Evolutionary conservation across 2,113 vertebrate genomes (phyloP), one percentile per base, ranked within the genome.

Genomic region (Bubalus kerabau): DNA sequence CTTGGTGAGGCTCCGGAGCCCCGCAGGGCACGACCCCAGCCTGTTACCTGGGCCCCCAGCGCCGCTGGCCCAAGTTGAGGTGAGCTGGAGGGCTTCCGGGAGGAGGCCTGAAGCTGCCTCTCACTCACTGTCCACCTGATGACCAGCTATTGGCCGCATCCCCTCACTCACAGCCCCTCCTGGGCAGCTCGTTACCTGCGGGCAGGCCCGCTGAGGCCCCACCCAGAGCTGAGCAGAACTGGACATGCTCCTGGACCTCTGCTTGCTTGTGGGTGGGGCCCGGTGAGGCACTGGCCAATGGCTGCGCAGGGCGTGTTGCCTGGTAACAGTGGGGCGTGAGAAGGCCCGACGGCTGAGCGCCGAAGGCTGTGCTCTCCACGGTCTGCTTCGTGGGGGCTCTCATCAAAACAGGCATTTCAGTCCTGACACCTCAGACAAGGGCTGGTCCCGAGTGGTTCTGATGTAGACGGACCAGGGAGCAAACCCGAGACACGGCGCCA

Each of bases 191-290:
- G 36, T 24, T 6, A 7, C 11, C 2, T 13, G 36, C 5, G 1
- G 17, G 64, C 64, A 71, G 9, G 9, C 17, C 64, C 17, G 17
- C 17, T 11, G 64, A 17, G 4, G 64, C 64, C n/a, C n/a, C 64
- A 71, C 64, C n/a, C 64, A 6, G 9, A 12, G n/a, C 9, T 6
- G 64, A 5, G 32, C 17, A 11, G n/a, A 8, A 1, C 16, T 21
- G 64, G 15, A 6, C 8, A 4, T 0, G 17, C n/a, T 71, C 9
- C n/a, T 5, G 64, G 64, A 36, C 17, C 21, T 0, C 17, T 0
- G 67, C n/a, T 40, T 13, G 67, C 67, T 24, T 43, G 71, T 24
- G 36, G 21, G 19, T 2, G 36, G 21, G 67, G 36, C 21, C 71
- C 71, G 6, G 36, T 3, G 21, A 24, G 12, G 36, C 11, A 2